Evolutionary conservation across 2,888 invertebrate species (phyloP).

Genomic region (Crocallis elinguaria): DNA sequence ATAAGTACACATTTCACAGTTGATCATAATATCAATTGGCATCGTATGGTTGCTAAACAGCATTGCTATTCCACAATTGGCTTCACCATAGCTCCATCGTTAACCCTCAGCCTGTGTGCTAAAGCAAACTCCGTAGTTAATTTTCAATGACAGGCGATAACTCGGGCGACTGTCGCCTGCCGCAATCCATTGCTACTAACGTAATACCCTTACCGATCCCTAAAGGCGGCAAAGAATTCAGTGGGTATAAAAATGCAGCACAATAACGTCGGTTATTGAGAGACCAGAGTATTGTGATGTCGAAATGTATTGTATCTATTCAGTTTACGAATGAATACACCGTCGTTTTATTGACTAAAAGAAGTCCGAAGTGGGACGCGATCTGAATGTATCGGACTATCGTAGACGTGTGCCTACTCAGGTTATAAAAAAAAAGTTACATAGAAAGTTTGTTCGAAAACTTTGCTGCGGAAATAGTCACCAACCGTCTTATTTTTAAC

Average conservation of each 20-base stretch:
- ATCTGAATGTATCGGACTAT: conserved; percentile 16
- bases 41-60: no score
- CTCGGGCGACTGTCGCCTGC: neutral
- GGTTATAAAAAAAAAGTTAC: neutral
- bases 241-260: conserved; percentile 5
- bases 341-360: conserved; percentile 20
- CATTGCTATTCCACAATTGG: no score
- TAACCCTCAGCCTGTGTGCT: no score
- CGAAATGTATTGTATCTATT: conserved; percentile 26
- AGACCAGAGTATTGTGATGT: conserved; percentile 22
- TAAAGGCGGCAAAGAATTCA: neutral
- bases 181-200: neutral
- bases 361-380: conserved; percentile 18
- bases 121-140: no score
- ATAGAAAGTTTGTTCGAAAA: no score
- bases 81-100: no score
- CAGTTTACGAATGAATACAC: conserved; percentile 15
- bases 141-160: neutral
- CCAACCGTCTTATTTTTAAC: no score
- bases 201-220: neutral
- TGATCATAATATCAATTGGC: no score
- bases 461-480: no score
- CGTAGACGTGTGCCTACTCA: neutral
- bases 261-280: conserved; percentile 10
- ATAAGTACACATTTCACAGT: no score